Evolutionary conservation across 2,888 invertebrate genomes (phyloP).

Genomic region (Euclidia mi): DNA sequence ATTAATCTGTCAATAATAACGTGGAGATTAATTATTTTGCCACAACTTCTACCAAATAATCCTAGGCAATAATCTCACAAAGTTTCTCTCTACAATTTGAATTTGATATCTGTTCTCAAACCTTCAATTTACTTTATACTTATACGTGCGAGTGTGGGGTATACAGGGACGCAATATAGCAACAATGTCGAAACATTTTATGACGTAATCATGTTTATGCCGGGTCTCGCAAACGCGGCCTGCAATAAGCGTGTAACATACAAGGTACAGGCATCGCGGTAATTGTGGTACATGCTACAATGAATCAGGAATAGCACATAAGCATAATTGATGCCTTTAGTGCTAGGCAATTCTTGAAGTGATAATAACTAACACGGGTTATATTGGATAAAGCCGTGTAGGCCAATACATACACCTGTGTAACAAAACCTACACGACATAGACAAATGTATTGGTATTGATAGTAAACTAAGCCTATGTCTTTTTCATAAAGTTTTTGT

Average conservation of each 20-base stretch:
- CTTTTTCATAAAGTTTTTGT: too few species aligned
- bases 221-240: not conserved
- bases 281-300: not conserved
- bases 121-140: not conserved
- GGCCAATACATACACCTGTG: too few species aligned
- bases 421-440: too few species aligned
- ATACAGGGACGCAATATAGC: not conserved
- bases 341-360: not conserved
- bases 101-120: not conserved
- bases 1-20: too few species aligned
- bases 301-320: not conserved
- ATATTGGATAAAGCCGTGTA: too few species aligned
- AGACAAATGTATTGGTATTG: too few species aligned
- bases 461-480: too few species aligned
- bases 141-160: too few species aligned
- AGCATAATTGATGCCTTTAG: slow-evolving; percentile 3
- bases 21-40: too few species aligned
- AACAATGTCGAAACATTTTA: slow-evolving; percentile 13
- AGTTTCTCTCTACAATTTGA: too few species aligned
- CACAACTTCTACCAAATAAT: too few species aligned
- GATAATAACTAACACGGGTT: not conserved
- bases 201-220: slow-evolving; percentile 12
- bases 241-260: not conserved
- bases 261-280: not conserved
- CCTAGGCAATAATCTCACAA: too few species aligned